These are phyloP conservation scores for Temnothorax longispinosus DNA, from an alignment of 1,140 invertebrate genomes.

Conservation along the genomic window DNA sequence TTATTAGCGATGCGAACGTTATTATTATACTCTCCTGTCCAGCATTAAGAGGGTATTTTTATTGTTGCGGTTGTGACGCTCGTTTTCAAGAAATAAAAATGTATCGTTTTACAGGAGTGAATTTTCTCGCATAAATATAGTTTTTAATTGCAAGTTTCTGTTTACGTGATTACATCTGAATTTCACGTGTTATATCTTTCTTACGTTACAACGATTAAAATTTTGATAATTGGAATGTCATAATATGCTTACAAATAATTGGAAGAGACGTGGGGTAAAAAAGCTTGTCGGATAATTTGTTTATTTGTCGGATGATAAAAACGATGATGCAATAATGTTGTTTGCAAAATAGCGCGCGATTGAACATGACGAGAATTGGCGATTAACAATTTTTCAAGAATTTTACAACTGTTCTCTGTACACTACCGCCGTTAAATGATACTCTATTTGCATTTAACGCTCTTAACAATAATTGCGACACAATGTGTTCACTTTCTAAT, in stretches of 20 bases:
- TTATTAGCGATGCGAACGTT: constrained; percentile 49
- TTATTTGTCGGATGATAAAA: constrained; percentile 1
- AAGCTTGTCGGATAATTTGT: background rate
- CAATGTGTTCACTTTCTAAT: constrained; percentile 61
- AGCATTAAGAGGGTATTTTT: constrained; percentile 37
- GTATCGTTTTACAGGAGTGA: constrained; percentile 8
- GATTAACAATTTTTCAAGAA: constrained; percentile 59
- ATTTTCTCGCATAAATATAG: constrained; percentile 32
- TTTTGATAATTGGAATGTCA: background rate
- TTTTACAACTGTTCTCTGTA: constrained; percentile 50
- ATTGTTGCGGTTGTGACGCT: constrained; percentile 22
- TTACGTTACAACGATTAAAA: background rate
- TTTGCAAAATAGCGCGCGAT: constrained; percentile 20
- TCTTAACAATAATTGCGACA: constrained; percentile 63
- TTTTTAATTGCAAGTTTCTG: constrained; percentile 5
- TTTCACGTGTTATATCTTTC: background rate
- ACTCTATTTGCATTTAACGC: constrained; percentile 62
- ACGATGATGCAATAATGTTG: constrained; percentile 15
- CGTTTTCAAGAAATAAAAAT: constrained; percentile 46
- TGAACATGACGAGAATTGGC: constrained; percentile 40
- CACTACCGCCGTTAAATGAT: constrained; percentile 49
- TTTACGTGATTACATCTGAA: background rate
- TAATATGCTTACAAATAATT: constrained; percentile 21
- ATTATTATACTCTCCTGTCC: constrained; percentile 34
- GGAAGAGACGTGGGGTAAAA: background rate